Evolutionary conservation across 2,113 vertebrate species (phyloP), one percentile per base, ranked within the genome.

Genomic region (Neogale vison): DNA sequence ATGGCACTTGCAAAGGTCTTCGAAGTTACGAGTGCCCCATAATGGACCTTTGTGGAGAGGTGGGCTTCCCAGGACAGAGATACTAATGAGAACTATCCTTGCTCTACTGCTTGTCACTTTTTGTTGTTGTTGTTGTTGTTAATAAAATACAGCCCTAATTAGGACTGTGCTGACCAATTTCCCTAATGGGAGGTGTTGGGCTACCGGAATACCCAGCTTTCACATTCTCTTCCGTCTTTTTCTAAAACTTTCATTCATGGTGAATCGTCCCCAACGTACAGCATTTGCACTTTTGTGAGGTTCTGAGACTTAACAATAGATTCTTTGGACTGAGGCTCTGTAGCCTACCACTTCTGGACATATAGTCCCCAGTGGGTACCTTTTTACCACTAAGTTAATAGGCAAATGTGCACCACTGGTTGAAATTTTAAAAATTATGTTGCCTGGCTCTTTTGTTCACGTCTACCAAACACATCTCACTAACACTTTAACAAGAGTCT

Each of bases 1-100:
- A 69, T 97, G 74, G 57, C 84, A 31, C 26, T 96, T 84, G 63
- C 50, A 84, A 45, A 94, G 24, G 85, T 97, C 88, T 98, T 93
- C 57, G 71, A 86, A 96, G 87, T 92, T 95, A 80, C 74, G 61
- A 76, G 17, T 15, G 42, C 4, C 5, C 26, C 7, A 1, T 36
- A 61, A 55, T 26, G 23, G 14, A 76, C 47, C 79, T 47, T 93
- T 63, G 71, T 15, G 1, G 50, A 47, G 47, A 23, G 42, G 36
- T 59, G 57, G 59, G 24, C 14, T 69, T 61, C 65, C 36, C 36
- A 31, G 26, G 29, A 67, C 9, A 96, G 96, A 88, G 47, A 59
- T 17, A 39, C 13, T 63, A 14, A 92, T 50, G 15, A 88, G 84
- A 88, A 89, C 65, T 42, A 1, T 21, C 61, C n/a, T 74, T 57